A percentile compares a stretch with the other conserved stretches of the same genome.
Conservation (phyloP, 2,888 invertebrate species). For the Cheilosia scutellata region DNA sequence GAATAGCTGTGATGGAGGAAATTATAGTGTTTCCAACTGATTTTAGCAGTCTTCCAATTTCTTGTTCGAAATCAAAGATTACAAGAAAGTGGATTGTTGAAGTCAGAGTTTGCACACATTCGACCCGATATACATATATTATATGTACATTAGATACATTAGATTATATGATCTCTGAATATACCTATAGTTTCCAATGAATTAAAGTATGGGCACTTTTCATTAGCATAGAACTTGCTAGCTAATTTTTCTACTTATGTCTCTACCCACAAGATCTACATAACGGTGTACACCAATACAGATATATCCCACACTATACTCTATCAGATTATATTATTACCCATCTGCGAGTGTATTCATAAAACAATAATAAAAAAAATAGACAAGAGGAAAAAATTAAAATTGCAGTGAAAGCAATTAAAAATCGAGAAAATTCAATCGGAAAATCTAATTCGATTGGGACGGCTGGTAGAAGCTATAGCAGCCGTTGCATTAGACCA, state of each 20-base stretch:
- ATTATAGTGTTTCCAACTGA: too few relatives aligned
- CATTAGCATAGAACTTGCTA: not conserved
- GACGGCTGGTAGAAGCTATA: slow-evolving; percentile 62
- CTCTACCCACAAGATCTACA: not conserved
- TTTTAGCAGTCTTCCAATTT: too few relatives aligned
- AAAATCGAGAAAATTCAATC: slow-evolving; percentile 83
- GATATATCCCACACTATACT: slow-evolving; percentile 2
- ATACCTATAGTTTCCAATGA: too few relatives aligned
- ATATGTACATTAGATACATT: too few relatives aligned
- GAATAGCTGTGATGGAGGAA: too few relatives aligned
- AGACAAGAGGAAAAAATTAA: slow-evolving; percentile 69
- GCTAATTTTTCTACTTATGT: not conserved
- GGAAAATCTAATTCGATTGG: slow-evolving; percentile 83
- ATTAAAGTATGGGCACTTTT: too few relatives aligned
- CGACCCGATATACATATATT: too few relatives aligned
- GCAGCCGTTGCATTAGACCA: slow-evolving; percentile 69
- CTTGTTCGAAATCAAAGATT: too few relatives aligned
- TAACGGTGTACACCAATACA: not conserved
- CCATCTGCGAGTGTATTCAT: slow-evolving; percentile 79
- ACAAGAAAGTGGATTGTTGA: too few relatives aligned
- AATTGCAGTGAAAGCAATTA: slow-evolving; percentile 81
- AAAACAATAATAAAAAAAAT: slow-evolving; percentile 73
- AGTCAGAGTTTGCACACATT: too few relatives aligned
- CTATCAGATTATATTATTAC: slow-evolving; percentile 60
- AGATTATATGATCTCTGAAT: too few relatives aligned